phyloP scores from a whole-genome alignment of 2,888 invertebrate species.

The Petrophora chlorosata region DNA sequence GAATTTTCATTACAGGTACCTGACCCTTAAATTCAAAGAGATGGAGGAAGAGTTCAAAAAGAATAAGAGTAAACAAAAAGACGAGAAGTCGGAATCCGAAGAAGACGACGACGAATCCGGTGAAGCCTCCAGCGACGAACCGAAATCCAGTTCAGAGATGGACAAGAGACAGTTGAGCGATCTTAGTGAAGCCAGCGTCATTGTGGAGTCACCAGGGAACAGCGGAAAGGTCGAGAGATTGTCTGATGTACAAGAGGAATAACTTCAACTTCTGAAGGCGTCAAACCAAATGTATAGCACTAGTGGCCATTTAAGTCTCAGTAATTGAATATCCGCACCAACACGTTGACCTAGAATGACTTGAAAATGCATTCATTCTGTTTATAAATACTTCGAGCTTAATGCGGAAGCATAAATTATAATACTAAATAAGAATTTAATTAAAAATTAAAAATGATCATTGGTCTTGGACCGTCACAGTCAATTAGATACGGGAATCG shows the following conservation, averaged over 20 bases:
- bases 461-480: background rate
- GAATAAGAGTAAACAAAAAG: constrained; percentile 82
- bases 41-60: constrained; percentile 92
- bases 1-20: constrained; percentile 84
- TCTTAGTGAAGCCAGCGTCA: constrained; percentile 65
- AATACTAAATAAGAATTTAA: too few relatives aligned
- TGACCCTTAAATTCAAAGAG: constrained; percentile 93
- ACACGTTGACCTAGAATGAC: too few relatives aligned
- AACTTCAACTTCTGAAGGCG: constrained; percentile 7
- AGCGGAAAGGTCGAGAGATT: constrained; percentile 74
- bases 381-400: too few relatives aligned
- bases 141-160: constrained; percentile 24
- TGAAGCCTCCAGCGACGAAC: constrained; percentile 49
- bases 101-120: constrained; percentile 57
- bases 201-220: constrained; percentile 65
- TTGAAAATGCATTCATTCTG: too few relatives aligned
- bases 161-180: constrained; percentile 36
- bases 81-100: constrained; percentile 55
- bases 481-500: background rate
- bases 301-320: background rate
- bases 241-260: constrained; percentile 52
- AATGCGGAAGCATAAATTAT: too few relatives aligned
- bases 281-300: constrained; percentile 3
- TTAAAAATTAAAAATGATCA: too few relatives aligned
- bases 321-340: too few relatives aligned